Percentiles rank a stretch among this genome's conserved stretches.
These are phyloP conservation scores for Prionace glauca DNA, from an alignment of 2,797 vertebrate genomes.

Conservation along the genomic window DNA sequence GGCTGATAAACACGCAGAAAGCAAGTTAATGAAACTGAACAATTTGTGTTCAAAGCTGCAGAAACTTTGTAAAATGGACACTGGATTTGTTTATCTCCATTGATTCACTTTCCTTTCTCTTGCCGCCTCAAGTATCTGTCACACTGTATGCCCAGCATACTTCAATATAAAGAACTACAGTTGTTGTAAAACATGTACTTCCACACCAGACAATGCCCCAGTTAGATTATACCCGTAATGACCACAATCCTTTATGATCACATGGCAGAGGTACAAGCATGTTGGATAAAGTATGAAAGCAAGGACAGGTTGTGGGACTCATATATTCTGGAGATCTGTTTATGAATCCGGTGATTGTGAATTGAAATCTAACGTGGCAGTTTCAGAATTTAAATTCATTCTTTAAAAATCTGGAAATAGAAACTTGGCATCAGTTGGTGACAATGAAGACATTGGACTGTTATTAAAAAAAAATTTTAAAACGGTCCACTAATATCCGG, in stretches of 20 bases:
- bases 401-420: neutral
- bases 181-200: neutral
- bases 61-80: neutral
- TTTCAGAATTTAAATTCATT: neutral
- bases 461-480: neutral
- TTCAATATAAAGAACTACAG: neutral
- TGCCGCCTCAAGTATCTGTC: neutral
- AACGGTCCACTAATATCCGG: neutral
- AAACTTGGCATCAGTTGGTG: neutral
- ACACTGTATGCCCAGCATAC: neutral
- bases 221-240: neutral
- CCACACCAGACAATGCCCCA: neutral
- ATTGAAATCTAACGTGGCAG: neutral
- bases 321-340: neutral
- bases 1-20: neutral
- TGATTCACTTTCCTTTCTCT: constrained; percentile 18
- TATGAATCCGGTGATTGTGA: neutral
- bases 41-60: neutral
- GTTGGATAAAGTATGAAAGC: neutral
- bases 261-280: neutral
- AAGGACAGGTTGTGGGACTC: neutral
- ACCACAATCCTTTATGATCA: neutral
- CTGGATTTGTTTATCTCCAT: neutral
- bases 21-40: constrained; percentile 20
- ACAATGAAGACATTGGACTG: neutral